Evolutionary conservation across 2,888 invertebrate genomes (phyloP), one percentile per base, ranked within the genome.

Genomic region (Hipparchia sbordonii): DNA sequence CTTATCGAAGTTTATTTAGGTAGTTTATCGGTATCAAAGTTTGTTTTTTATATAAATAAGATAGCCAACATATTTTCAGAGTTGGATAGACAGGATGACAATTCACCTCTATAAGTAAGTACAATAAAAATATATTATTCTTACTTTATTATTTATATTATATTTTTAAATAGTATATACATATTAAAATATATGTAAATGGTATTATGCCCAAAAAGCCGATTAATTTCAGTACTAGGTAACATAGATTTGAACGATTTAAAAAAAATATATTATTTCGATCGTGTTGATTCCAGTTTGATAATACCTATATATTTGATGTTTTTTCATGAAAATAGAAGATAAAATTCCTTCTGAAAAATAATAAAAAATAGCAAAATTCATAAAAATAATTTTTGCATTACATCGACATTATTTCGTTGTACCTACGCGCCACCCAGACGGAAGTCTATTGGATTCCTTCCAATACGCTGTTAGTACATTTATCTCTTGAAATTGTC

Each of bases 401-500:
- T 57, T 57, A 65, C 52, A 52, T 23, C 46, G 23, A 59, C 51
- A 51, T 65, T 10, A 6, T 23, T 39, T 60, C 2, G 54, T 69
- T 63, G 60, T 48, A 51, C 7, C 9, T 4, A 23, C 69, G 54
- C 66, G 48, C 67, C 54, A 70, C 60, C 72, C 61, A 76, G 72
- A 69, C 74, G 67, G 76, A 70, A 69, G 68, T 72, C 23, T 70
- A 63, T 76, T 76, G 76, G 76, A 74, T 66, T 68, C 65, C 62
- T 76, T 76, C 76, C 74, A 76, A 74, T 61, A 61, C 60, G 45
- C 66, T 69, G 66, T 61, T 72, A 54, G 66, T 66, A 51, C 48
- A 73, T 75, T 72, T 72, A 68, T 75, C 71, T 75, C 66, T 9
- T 63, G 60, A 69, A 63, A 71, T 33, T 59, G 67, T 59, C 56